Evolutionary conservation across 2,888 invertebrate genomes (phyloP).

Genomic region (Brachypterus glaber): DNA sequence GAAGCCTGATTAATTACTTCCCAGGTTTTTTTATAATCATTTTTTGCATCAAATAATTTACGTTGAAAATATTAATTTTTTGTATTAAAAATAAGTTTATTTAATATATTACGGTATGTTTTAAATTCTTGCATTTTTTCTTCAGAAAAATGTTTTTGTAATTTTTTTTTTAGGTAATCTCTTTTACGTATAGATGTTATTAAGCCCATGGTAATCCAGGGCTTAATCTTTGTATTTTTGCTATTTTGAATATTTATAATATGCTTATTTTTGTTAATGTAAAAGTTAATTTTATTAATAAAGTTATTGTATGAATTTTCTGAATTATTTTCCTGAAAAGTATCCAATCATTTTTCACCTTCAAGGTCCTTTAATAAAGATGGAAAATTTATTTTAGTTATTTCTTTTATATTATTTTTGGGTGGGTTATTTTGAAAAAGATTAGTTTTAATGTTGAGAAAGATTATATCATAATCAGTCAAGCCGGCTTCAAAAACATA

Average conservation of each 20-base stretch:
- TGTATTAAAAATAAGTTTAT: no score
- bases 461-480: neutral
- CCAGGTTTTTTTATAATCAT: constrained; percentile 1
- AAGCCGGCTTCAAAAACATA: neutral
- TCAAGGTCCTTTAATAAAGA: neutral
- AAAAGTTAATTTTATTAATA: neutral
- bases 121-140: no score
- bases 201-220: constrained; percentile 1
- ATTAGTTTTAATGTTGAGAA: neutral
- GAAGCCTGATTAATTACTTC: neutral
- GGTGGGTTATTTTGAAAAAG: neutral
- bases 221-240: neutral
- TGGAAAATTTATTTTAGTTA: neutral
- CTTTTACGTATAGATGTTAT: neutral
- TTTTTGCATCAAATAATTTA: no score
- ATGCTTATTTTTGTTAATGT: neutral
- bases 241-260: neutral
- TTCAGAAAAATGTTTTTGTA: neutral
- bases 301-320: neutral
- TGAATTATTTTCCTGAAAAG: neutral
- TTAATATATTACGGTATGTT: no score
- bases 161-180: neutral
- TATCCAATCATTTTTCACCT: neutral
- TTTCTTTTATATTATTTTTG: neutral
- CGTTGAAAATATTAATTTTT: no score